Percentiles rank a stretch among this genome's conserved stretches.
phyloP scores from a whole-genome alignment of 2,888 invertebrate genomes.

The Nymphalis polychloros region DNA sequence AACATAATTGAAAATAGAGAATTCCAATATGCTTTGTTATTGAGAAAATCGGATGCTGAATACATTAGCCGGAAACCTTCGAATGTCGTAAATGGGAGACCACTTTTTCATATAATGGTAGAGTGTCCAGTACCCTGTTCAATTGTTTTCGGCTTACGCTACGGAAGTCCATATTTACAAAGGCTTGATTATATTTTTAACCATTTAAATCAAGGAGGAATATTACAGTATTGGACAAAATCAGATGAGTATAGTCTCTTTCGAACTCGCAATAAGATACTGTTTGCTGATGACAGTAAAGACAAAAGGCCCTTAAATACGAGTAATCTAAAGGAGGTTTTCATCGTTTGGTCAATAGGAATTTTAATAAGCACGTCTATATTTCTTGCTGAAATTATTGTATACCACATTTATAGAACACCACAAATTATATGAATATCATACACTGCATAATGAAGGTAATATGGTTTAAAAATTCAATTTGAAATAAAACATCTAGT shows the following conservation, averaged over 20 bases:
- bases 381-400: conserved; percentile 54
- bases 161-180: conserved; percentile 81
- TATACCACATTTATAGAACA: conserved; percentile 39
- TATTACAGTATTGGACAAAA: conserved; percentile 66
- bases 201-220: conserved; percentile 76
- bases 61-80: conserved; percentile 54
- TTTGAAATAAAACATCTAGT: neutral
- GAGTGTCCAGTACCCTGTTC: conserved; percentile 81
- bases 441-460: neutral
- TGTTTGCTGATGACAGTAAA: conserved; percentile 48
- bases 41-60: conserved; percentile 71
- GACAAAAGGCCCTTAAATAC: conserved; percentile 65
- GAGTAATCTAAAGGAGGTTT: conserved; percentile 73
- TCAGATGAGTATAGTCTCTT: conserved; percentile 56
- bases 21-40: conserved; percentile 71
- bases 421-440: neutral
- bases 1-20: conserved; percentile 64
- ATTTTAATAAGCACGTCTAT: conserved; percentile 51
- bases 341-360: conserved; percentile 59
- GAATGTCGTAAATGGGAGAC: conserved; percentile 65
- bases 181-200: conserved; percentile 71
- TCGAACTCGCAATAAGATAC: conserved; percentile 43
- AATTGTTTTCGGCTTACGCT: conserved; percentile 79
- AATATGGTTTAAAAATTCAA: neutral
- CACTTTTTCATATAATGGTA: conserved; percentile 71